These are phyloP conservation scores for Leptoteleia sp. DNA, from an alignment of 1,140 invertebrate species.

Conservation along the genomic window DNA sequence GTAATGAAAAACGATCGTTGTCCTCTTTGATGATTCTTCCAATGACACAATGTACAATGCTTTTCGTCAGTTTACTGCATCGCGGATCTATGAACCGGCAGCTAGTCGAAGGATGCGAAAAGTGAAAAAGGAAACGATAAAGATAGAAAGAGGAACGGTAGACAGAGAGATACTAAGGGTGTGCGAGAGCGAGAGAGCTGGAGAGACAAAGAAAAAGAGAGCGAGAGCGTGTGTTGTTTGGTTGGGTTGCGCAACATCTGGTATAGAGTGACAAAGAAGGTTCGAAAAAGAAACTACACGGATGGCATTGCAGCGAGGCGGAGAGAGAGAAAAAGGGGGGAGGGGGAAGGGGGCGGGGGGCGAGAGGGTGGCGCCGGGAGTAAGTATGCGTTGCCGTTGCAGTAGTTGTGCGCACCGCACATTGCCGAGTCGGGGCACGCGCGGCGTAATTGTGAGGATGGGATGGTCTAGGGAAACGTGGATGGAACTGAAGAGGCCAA, in stretches of 20 bases:
- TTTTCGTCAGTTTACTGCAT: no score
- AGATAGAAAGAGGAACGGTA: no score
- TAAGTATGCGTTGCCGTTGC: slow-evolving; percentile 24
- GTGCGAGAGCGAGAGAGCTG: no score
- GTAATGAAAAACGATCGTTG: no score
- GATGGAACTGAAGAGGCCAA: slow-evolving; percentile 58
- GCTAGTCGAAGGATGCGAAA: no score
- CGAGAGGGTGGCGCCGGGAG: no score
- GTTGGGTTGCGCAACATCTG: slow-evolving; percentile 54
- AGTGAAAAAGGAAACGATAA: no score
- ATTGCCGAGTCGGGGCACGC: slow-evolving; percentile 79
- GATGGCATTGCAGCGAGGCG: slow-evolving; percentile 53
- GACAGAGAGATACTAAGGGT: no score
- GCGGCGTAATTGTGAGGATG: slow-evolving; percentile 79
- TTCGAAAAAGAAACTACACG: slow-evolving; percentile 44
- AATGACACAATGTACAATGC: no score
- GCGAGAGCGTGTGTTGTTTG: slow-evolving; percentile 46
- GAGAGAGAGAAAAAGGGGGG: slow-evolving; percentile 18
- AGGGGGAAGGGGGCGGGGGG: no score
- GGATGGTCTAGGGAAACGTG: slow-evolving; percentile 61
- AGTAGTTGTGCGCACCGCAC: slow-evolving; percentile 73
- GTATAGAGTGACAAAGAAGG: slow-evolving; percentile 66
- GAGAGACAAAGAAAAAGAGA: slow-evolving; percentile 8
- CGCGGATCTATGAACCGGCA: no score
- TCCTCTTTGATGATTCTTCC: no score